Conservation (phyloP, 2,113 vertebrate genomes). For the Corvus cornix region DNA sequence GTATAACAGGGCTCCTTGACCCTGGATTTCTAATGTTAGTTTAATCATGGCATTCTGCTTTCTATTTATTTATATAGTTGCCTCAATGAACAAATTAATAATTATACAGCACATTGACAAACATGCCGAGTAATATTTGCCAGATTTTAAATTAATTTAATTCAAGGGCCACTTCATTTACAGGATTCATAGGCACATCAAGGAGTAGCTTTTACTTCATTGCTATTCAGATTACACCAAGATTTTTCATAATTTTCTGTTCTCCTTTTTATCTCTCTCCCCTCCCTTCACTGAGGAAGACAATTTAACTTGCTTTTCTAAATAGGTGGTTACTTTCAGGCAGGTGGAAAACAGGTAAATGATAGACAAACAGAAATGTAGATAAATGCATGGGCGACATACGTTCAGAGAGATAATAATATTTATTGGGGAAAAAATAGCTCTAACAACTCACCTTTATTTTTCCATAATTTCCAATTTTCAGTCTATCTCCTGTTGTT, state of each 20-base stretch:
- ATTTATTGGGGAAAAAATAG: constrained; percentile 64
- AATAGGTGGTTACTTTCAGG: constrained; percentile 72
- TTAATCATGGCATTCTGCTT: constrained; percentile 83
- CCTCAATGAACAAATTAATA: constrained; percentile 87
- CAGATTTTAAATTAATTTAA: constrained; percentile 87
- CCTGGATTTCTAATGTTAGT: constrained; percentile 78
- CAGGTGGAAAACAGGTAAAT: constrained; percentile 72
- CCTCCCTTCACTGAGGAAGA: constrained; percentile 58
- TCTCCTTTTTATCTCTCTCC: constrained; percentile 61
- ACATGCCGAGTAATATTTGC: constrained; percentile 83
- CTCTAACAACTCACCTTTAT: constrained; percentile 65
- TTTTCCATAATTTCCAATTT: constrained; percentile 70
- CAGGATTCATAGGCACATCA: constrained; percentile 79
- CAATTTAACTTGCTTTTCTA: constrained; percentile 70
- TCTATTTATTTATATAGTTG: constrained; percentile 85
- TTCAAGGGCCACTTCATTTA: constrained; percentile 86
- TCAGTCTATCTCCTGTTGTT: constrained; percentile 68
- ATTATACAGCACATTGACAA: constrained; percentile 86
- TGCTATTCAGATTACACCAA: constrained; percentile 75
- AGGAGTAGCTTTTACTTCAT: constrained; percentile 75
- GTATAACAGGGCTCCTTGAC: constrained; percentile 76
- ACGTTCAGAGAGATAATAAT: constrained; percentile 68
- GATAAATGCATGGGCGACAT: constrained; percentile 61
- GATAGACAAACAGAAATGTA: constrained; percentile 73
- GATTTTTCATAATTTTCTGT: constrained; percentile 68